A percentile compares a stretch with the other conserved stretches of the same genome.
Conservation (phyloP, 2,113 vertebrate species). For the Leucosticte australis region DNA sequence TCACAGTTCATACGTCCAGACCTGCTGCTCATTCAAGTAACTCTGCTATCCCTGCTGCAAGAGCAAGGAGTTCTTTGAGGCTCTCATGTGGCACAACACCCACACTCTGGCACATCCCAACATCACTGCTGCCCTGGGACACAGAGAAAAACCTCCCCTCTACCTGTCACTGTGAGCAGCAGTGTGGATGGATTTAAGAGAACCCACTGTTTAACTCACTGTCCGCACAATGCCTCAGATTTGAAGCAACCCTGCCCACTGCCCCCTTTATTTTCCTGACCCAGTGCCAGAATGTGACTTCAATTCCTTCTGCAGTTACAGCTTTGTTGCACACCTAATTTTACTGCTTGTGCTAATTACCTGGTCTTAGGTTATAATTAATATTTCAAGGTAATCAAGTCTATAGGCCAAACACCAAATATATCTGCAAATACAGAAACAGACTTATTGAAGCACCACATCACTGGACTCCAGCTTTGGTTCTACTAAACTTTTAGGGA, state of each 20-base stretch:
- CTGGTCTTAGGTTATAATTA: background rate
- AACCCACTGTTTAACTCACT: background rate
- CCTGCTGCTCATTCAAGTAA: background rate
- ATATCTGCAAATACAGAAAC: background rate
- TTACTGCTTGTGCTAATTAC: background rate
- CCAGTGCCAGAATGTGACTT: background rate
- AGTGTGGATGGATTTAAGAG: background rate
- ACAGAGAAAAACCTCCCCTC: background rate
- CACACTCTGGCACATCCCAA: background rate
- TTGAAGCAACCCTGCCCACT: background rate
- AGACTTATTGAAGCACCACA: background rate
- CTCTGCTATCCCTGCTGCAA: background rate
- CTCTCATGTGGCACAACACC: rapidly evolving
- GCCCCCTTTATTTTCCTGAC: background rate
- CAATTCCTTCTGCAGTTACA: background rate
- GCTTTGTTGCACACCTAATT: background rate
- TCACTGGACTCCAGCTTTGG: background rate
- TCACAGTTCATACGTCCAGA: rapidly evolving
- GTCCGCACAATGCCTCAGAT: background rate
- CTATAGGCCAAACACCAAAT: background rate
- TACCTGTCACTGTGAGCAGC: background rate
- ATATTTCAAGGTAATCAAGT: background rate
- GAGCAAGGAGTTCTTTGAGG: background rate
- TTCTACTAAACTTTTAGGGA: background rate
- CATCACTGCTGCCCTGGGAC: background rate